Conservation (phyloP, 2,888 invertebrate species). For the Drosophila anomalipes region DNA sequence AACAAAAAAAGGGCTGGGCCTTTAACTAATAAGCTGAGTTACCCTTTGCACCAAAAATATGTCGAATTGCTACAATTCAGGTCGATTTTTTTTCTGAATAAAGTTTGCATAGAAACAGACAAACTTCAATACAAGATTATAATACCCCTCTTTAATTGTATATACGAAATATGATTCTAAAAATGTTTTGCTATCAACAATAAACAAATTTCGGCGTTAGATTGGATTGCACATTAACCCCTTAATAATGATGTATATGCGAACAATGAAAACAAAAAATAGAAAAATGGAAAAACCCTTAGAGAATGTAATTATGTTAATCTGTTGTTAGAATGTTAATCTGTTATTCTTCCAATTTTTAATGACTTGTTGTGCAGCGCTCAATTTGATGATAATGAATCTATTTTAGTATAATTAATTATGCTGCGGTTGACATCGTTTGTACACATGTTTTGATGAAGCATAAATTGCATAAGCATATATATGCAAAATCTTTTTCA, state of each 20-base stretch:
- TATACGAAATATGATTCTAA: not conserved
- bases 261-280: conserved; percentile 2
- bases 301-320: conserved; percentile 3
- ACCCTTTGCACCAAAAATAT: not conserved
- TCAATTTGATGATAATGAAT: conserved; percentile 31
- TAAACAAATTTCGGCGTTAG: conserved; percentile 17
- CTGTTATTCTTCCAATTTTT: conserved; percentile 28
- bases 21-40: not conserved
- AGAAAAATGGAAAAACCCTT: not conserved
- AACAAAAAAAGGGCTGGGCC: too few species aligned
- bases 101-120: not conserved
- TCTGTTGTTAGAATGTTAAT: conserved; percentile 6
- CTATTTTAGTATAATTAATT: conserved; percentile 25
- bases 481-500: not conserved
- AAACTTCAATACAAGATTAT: not conserved
- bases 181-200: not conserved
- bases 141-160: not conserved
- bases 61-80: not conserved
- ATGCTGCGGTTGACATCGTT: not conserved
- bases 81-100: not conserved
- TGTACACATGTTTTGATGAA: not conserved
- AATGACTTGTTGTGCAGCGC: conserved; percentile 50
- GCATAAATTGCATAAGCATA: not conserved
- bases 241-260: conserved; percentile 26
- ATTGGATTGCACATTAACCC: conserved; percentile 44